Evolutionary conservation across 2,797 vertebrate genomes (phyloP), one percentile per base, ranked within the genome.

Genomic region (Furcifer pardalis): DNA sequence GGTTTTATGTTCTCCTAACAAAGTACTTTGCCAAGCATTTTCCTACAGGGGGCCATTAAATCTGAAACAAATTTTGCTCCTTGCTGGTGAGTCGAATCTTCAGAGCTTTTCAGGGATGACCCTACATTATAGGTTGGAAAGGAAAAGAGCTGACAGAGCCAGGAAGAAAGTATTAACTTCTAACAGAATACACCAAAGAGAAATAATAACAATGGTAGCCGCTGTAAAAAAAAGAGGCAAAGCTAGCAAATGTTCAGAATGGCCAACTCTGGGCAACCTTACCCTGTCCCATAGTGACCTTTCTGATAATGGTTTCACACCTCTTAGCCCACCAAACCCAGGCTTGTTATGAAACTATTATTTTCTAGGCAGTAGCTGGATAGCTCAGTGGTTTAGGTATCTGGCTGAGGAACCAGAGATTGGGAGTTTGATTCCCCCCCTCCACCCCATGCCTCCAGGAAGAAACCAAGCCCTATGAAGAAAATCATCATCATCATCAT

Each of bases 1-100:
- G 4, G 25, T 88, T 94, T 92, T 90, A 88, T 79, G 90, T 87
- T 94, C 91, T 91, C 79, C 89, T 84, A 94, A 87, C 56, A 91
- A 92, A 91, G 82, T 91, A 75, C 84, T 90, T 88, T 90, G 87
- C 87, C 86, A 89, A 91, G 79, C 82, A 87, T 30, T 82, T 25
- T 79, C 69, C 83, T 83, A 85, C 83, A 83, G 88, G 91, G 91
- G 92, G 86, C 91, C 84, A 90, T 94, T 93, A 93, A 63, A 80
- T 66, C 86, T 92, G 84, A 92, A 94, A 86, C 76, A 91, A 91
- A 89, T 89, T 92, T 81, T 88, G 79, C 78, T 91, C 79, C 77
- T 78, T 86, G 49, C 87, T 74, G 90, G 79, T 89, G 74, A 91
- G 73, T 93, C 81, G 91, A 89, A 84, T 46, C 86, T 93, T 94